phyloP scores from a whole-genome alignment of 2,113 vertebrate species.

The Phylloscopus trochilus region DNA sequence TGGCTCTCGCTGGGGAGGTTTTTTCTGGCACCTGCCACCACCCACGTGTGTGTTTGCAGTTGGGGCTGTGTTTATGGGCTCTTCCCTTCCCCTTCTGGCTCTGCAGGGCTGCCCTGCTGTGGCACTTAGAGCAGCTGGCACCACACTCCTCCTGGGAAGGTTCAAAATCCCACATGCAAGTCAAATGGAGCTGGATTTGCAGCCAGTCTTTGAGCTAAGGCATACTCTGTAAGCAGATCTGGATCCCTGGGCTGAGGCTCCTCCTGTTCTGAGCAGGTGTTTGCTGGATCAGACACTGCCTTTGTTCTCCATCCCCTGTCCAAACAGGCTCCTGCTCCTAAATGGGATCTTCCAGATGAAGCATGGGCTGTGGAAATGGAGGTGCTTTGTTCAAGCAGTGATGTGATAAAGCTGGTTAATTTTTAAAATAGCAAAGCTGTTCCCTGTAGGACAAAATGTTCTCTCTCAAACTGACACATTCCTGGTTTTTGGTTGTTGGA shows the following conservation, averaged over 20 bases:
- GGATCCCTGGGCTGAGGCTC: background rate
- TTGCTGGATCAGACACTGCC: background rate
- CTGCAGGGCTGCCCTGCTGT: background rate
- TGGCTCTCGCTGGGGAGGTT: background rate
- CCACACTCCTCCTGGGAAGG: background rate
- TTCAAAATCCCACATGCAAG: background rate
- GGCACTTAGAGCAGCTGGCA: background rate
- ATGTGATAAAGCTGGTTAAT: background rate
- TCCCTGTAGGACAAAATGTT: background rate
- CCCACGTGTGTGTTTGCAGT: background rate
- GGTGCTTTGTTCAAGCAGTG: background rate
- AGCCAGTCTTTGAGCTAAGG: background rate
- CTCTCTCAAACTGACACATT: background rate
- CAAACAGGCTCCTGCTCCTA: background rate
- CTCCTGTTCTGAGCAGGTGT: background rate
- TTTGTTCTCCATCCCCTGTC: background rate
- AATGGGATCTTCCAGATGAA: background rate
- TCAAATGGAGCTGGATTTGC: background rate
- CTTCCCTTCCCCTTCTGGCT: background rate
- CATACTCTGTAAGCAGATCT: background rate
- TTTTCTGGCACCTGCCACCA: background rate
- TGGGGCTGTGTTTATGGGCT: background rate
- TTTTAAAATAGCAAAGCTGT: background rate
- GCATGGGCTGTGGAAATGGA: background rate
- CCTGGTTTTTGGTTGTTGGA: fast-evolving